Percentiles rank a stretch among this genome's conserved stretches.
Conservation (phyloP, 2,888 invertebrate species). For the Drosophila algonquin region DNA sequence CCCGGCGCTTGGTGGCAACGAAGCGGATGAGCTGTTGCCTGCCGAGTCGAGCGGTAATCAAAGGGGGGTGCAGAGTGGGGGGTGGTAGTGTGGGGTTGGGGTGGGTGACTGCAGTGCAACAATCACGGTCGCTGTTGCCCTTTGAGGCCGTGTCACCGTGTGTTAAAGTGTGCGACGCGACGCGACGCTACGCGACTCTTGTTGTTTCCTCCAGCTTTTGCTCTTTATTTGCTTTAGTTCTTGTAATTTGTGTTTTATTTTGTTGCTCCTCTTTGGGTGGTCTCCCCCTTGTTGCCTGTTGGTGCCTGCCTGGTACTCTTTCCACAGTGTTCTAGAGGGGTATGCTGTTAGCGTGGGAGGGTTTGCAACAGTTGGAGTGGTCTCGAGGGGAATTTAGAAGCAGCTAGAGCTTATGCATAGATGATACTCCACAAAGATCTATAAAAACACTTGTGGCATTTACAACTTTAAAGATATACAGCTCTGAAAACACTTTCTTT, state of each 20-base stretch:
- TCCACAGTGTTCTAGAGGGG: not conserved
- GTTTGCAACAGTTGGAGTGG: no score
- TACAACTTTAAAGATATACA: no score
- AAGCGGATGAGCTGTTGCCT: slow-evolving; percentile 53
- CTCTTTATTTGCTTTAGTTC: slow-evolving; percentile 40
- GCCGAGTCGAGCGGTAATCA: slow-evolving; percentile 25
- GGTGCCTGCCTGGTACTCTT: not conserved
- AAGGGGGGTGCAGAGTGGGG: not conserved
- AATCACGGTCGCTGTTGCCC: slow-evolving; percentile 67
- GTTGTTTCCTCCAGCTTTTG: slow-evolving; percentile 1
- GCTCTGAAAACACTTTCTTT: no score
- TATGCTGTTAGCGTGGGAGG: not conserved
- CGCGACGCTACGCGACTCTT: not conserved
- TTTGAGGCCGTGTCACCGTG: slow-evolving; percentile 47
- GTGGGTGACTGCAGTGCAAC: slow-evolving; percentile 25
- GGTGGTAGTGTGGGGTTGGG: not conserved
- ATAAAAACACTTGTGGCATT: no score
- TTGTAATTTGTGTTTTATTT: slow-evolving; percentile 70
- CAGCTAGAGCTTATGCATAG: no score
- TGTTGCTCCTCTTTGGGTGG: slow-evolving; percentile 17
- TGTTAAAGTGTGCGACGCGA: slow-evolving; percentile 8
- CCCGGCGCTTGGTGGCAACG: slow-evolving; percentile 43
- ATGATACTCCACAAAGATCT: no score
- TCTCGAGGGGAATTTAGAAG: no score
- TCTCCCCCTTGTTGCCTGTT: not conserved